Conservation (phyloP, 2,888 invertebrate genomes). For the Volucella inanis region DNA sequence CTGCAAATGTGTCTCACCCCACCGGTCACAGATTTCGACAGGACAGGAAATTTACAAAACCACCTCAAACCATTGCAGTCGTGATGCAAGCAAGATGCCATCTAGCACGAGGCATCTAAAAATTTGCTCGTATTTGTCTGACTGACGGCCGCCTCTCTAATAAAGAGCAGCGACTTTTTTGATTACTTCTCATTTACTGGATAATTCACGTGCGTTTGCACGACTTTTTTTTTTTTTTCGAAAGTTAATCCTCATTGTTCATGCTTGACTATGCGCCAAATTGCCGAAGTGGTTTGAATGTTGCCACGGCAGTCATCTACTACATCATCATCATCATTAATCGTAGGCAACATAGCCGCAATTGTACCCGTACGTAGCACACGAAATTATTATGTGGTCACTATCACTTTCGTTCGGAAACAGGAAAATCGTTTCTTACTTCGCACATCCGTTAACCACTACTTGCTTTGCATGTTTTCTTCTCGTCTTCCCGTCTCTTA, state of each 20-base stretch:
- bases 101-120: too few relatives aligned
- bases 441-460: constrained; percentile 28
- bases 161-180: neutral
- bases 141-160: too few relatives aligned
- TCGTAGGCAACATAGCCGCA: too few relatives aligned
- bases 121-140: too few relatives aligned
- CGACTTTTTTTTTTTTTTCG: constrained; percentile 12
- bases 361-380: too few relatives aligned
- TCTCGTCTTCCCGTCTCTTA: too few relatives aligned
- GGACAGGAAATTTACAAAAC: neutral
- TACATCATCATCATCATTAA: too few relatives aligned
- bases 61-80: too few relatives aligned
- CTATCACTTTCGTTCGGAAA: constrained; percentile 69
- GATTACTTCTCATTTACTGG: constrained; percentile 62
- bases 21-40: constrained; percentile 7
- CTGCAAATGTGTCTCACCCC: neutral
- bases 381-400: neutral
- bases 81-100: too few relatives aligned
- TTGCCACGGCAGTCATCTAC: neutral
- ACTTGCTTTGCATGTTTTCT: constrained; percentile 32
- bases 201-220: constrained; percentile 47
- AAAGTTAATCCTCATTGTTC: constrained; percentile 62
- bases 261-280: constrained; percentile 32
- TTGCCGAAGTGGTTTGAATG: neutral
- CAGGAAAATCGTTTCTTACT: constrained; percentile 28